Evolutionary conservation across 1,140 invertebrate species (phyloP).

Genomic region (Pemphigus obesinymphae): DNA sequence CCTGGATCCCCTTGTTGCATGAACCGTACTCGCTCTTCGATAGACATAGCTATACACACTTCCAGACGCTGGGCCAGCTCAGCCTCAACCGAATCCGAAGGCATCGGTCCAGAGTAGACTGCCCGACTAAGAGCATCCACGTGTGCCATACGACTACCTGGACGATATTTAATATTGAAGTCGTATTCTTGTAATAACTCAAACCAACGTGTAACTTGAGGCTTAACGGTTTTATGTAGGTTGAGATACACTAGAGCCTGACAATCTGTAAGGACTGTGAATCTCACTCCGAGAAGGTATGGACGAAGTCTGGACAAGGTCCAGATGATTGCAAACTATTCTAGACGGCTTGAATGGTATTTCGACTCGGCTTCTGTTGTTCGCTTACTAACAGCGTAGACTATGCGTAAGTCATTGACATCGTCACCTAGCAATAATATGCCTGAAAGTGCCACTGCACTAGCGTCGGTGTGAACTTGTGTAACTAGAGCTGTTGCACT

Average conservation of each 20-base stretch:
- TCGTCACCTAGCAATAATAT: not conserved
- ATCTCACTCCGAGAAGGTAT: not conserved
- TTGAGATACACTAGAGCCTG: not conserved
- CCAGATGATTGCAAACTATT: not conserved
- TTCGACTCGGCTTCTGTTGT: not conserved
- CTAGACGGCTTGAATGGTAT: constrained; percentile 1
- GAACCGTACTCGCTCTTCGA: not conserved
- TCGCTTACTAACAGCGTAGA: not conserved
- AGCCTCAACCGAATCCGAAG: not conserved
- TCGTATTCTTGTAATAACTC: not conserved
- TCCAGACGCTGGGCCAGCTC: not conserved
- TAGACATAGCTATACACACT: not conserved
- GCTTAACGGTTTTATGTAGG: not conserved
- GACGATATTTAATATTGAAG: constrained; percentile 45
- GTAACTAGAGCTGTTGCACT: not conserved
- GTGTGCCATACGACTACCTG: constrained; percentile 48
- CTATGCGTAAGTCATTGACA: not conserved
- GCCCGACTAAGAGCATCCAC: constrained; percentile 48
- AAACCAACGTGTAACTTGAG: not conserved
- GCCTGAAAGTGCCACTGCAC: not conserved
- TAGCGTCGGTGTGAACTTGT: constrained; percentile 21
- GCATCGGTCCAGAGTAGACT: too few relatives aligned
- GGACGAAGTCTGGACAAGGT: not conserved
- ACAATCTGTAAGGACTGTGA: not conserved
- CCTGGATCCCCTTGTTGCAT: not conserved